These are phyloP conservation scores for Rhinolophus sinicus DNA, from an alignment of 2,113 vertebrate species.

Conservation along the genomic window DNA sequence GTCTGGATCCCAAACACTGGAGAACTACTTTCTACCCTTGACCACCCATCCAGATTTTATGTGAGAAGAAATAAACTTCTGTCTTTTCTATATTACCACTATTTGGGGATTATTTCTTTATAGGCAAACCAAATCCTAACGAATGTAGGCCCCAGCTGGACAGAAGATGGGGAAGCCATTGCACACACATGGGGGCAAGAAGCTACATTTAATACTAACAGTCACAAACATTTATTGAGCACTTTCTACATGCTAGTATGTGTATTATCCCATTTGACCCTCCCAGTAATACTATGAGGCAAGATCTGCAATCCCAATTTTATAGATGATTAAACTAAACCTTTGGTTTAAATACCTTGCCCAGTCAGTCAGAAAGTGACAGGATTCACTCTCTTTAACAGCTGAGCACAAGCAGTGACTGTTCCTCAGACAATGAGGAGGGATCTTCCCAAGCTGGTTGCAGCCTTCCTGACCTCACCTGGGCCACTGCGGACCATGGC, in stretches of 20 bases:
- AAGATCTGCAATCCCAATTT: slow-evolving; percentile 59
- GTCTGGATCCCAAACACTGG: not conserved
- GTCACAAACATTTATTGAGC: not conserved
- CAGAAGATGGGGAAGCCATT: not conserved
- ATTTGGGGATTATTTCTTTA: not conserved
- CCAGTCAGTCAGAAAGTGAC: slow-evolving; percentile 41
- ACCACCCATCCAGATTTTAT: not conserved
- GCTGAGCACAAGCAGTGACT: not conserved
- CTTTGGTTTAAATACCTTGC: slow-evolving; percentile 50
- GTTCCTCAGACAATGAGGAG: not conserved
- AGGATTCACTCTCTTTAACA: not conserved
- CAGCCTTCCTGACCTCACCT: not conserved
- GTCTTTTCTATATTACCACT: not conserved
- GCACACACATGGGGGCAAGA: not conserved
- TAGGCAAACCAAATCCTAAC: not conserved
- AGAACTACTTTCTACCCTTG: not conserved
- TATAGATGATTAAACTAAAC: slow-evolving; percentile 51
- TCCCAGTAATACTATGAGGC: not conserved
- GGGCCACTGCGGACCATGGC: not conserved
- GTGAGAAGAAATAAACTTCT: slow-evolving; percentile 12
- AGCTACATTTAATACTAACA: not conserved
- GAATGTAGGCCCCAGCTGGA: not conserved
- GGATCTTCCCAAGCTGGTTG: not conserved
- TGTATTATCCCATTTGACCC: slow-evolving; percentile 40
- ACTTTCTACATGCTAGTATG: not conserved